Evolutionary conservation across 1,140 invertebrate species (phyloP), one percentile per base, ranked within the genome.

Genomic region (Maconellicoccus hirsutus): DNA sequence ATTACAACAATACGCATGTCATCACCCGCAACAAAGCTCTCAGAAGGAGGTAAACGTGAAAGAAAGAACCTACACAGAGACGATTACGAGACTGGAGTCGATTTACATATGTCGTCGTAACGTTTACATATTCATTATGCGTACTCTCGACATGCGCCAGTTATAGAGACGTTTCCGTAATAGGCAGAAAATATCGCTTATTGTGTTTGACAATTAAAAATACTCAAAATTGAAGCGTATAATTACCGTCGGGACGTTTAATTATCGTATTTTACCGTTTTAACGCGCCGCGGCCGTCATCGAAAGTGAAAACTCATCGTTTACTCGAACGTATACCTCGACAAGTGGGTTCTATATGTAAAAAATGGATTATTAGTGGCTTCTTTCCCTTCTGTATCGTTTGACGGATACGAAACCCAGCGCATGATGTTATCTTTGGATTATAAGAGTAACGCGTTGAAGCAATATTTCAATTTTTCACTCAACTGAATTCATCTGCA

Each of bases 391-490:
- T n/a, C n/a, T n/a, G n/a, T n/a, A n/a, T n/a, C n/a, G n/a, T n/a
- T n/a, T n/a, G n/a, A n/a, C n/a, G n/a, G n/a, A n/a, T n/a, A n/a
- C n/a, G n/a, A 33, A 12, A 33, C 4, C 29, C 12, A 12, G 29
- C 12, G 29, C 29, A 33, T 19, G 61, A 66, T 66, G 61, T 66
- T 66, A 66, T 66, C 61, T 66, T 66, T 66, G 25, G 22, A 66
- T 26, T 26, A 66, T 25, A 22, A 25, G 61, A 26, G 61, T 25
- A 66, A 52, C 42, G 61, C 61, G 61, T 66, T 66, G 10, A 25
- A 26, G 61, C 61, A 66, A 66, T 66, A 66, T 66, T 66, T 66
- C 61, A 66, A 66, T 66, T 66, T 66, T 66, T 66, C 61, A 66
- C 61, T 66, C 61, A 66, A 66, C 61, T 66, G 61, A 66, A 66